These are phyloP conservation scores for Mesocricetus auratus DNA, from an alignment of 2,113 vertebrate genomes.

Conservation along the genomic window DNA sequence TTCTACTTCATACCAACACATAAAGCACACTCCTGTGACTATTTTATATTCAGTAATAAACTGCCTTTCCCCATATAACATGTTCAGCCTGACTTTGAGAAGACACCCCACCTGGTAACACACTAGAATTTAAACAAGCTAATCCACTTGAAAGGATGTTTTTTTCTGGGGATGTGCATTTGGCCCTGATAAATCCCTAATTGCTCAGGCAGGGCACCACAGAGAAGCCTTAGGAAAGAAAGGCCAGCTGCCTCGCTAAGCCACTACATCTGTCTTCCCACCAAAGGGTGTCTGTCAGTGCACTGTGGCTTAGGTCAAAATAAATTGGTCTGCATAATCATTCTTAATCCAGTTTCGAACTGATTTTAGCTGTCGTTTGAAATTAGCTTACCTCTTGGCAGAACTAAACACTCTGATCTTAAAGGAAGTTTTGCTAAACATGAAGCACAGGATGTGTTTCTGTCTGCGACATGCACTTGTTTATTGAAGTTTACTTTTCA, in stretches of 20 bases:
- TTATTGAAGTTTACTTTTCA: constrained; percentile 57
- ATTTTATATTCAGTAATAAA: constrained; percentile 77
- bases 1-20: constrained; percentile 72
- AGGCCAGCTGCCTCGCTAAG: constrained; percentile 43
- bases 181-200: constrained; percentile 60
- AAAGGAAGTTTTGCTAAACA: constrained; percentile 42
- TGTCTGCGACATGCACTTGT: constrained; percentile 42
- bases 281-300: constrained; percentile 21
- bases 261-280: constrained; percentile 44
- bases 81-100: constrained; percentile 72
- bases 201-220: constrained; percentile 28
- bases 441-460: constrained; percentile 28
- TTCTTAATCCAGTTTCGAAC: constrained; percentile 20
- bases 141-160: constrained; percentile 43
- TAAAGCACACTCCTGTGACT: constrained; percentile 48
- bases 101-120: constrained; percentile 67
- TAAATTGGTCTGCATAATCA: constrained; percentile 41
- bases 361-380: constrained; percentile 50
- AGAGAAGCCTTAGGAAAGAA: constrained; percentile 7
- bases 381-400: constrained; percentile 49
- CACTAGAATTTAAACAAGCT: constrained; percentile 79
- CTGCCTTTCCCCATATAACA: constrained; percentile 43
- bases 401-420: constrained; percentile 35
- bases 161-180: constrained; percentile 64
- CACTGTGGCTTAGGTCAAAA: constrained; percentile 41